These are phyloP conservation scores for Diloba caeruleocephala DNA, from an alignment of 2,888 invertebrate genomes.

Conservation along the genomic window DNA sequence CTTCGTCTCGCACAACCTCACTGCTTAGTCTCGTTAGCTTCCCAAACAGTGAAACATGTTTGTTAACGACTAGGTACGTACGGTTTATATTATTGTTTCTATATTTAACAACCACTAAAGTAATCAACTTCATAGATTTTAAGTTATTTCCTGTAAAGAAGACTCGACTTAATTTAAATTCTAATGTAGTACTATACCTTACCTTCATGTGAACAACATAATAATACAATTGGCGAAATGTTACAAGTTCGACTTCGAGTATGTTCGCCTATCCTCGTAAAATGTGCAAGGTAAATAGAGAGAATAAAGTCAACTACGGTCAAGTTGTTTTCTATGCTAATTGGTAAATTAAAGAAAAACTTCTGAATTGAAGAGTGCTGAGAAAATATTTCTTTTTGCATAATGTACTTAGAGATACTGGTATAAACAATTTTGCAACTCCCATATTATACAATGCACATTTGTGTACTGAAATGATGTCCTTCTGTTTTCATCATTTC, in stretches of 20 bases:
- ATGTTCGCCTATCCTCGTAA: neutral
- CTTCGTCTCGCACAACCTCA: conserved; percentile 72
- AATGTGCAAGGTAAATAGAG: too few relatives aligned
- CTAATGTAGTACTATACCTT: conserved; percentile 9
- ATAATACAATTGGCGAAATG: neutral
- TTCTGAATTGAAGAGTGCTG: too few relatives aligned
- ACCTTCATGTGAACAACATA: conserved; percentile 9
- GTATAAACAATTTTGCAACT: too few relatives aligned
- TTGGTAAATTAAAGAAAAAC: too few relatives aligned
- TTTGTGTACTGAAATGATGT: too few relatives aligned
- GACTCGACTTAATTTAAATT: conserved; percentile 26
- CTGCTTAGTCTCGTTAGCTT: conserved; percentile 65
- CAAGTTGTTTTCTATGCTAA: too few relatives aligned
- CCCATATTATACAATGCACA: too few relatives aligned
- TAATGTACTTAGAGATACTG: too few relatives aligned
- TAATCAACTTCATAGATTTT: conserved; percentile 19
- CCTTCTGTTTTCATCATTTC: too few relatives aligned
- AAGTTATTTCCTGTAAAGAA: conserved; percentile 16
- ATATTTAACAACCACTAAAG: conserved; percentile 28
- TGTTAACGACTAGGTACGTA: conserved; percentile 58
- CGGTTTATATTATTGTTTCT: conserved; percentile 48
- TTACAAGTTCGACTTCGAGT: neutral
- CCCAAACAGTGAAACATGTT: conserved; percentile 60
- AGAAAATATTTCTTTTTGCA: too few relatives aligned
- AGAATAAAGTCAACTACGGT: too few relatives aligned